Conservation (phyloP, 2,888 invertebrate species). For the Diploptera punctata region DNA sequence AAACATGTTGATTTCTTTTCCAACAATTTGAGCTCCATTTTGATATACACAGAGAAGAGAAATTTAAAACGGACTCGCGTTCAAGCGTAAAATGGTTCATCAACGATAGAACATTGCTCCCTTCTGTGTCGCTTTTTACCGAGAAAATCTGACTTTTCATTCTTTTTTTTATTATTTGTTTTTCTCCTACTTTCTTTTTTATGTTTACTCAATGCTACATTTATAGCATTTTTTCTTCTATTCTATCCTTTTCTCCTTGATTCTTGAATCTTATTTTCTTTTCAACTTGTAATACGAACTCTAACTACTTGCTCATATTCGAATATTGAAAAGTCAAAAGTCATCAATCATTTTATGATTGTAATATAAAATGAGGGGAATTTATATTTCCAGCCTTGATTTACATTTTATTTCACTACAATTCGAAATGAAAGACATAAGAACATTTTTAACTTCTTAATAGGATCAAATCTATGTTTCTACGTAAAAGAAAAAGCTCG, state of each 20-base stretch:
- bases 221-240: background rate
- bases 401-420: no score
- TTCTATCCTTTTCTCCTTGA: background rate
- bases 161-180: background rate
- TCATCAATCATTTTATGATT: no score
- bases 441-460: no score
- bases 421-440: no score
- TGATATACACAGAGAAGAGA: background rate
- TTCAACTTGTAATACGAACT: background rate
- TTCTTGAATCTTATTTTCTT: background rate
- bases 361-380: no score
- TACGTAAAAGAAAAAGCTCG: no score
- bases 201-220: background rate
- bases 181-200: background rate
- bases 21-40: background rate
- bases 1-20: background rate
- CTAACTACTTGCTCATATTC: background rate
- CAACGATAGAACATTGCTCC: background rate
- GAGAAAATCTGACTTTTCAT: background rate
- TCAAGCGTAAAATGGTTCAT: slow-evolving; percentile 14
- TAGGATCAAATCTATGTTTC: no score
- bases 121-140: background rate
- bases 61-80: background rate
- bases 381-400: no score
- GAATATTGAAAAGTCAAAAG: background rate